Conservation (phyloP, 1,140 invertebrate genomes). For the Latrodectus geometricus region DNA sequence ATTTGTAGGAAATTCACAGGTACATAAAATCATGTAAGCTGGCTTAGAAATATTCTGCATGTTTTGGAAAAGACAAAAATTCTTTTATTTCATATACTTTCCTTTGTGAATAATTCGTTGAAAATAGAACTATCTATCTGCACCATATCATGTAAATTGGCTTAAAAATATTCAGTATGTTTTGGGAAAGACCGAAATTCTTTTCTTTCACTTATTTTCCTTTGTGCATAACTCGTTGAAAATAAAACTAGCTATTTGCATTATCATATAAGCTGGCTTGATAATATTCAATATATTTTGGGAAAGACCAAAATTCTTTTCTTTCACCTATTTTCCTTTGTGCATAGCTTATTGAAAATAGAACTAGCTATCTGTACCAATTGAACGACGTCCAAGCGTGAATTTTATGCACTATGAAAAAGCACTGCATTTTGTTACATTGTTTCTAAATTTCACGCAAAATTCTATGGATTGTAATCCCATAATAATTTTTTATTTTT, state of each 20-base stretch:
- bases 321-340: neutral
- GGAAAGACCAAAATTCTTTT: neutral
- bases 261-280: no score
- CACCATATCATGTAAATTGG: no score
- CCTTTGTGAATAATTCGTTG: no score
- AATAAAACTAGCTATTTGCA: no score
- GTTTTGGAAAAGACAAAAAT: no score
- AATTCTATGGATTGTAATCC: neutral
- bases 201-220: no score
- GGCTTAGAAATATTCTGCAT: no score
- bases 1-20: slow-evolving; percentile 3
- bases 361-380: slow-evolving; percentile 4
- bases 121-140: no score
- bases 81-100: no score
- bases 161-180: no score
- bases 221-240: no score
- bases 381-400: slow-evolving; percentile 18
- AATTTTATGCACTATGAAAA: slow-evolving; percentile 11
- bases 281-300: slow-evolving; percentile 11
- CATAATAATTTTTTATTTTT: slow-evolving; percentile 13
- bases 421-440: slow-evolving; percentile 11
- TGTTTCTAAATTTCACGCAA: neutral
- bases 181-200: no score
- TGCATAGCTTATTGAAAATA: slow-evolving; percentile 8
- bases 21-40: slow-evolving; percentile 16